Evolutionary conservation across 1,140 invertebrate species (phyloP).

Genomic region (Rhagoletis pomonella): DNA sequence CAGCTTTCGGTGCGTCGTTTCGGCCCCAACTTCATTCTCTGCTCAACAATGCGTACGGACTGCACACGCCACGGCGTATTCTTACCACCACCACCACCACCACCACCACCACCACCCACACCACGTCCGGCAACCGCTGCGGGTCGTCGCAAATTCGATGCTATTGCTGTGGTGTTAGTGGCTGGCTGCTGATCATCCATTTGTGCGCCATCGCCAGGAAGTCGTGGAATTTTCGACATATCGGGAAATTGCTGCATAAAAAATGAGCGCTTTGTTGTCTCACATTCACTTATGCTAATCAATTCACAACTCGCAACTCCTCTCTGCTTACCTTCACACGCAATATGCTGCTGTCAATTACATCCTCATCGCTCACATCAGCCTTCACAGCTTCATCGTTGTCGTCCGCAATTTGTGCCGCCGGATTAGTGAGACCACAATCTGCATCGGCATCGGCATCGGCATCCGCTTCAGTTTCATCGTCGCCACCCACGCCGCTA

Average conservation of each 20-base stretch:
- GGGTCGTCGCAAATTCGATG: conserved; percentile 55
- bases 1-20: conserved; percentile 71
- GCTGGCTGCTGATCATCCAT: conserved; percentile 65
- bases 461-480: conserved; percentile 52
- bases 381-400: not conserved
- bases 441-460: not conserved
- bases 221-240: conserved; percentile 74
- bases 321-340: conserved; percentile 16
- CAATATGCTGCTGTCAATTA: conserved; percentile 44
- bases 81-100: conserved; percentile 55
- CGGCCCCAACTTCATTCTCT: conserved; percentile 65
- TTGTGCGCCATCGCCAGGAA: conserved; percentile 75
- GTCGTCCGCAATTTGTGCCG: conserved; percentile 60
- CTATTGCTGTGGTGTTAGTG: too few relatives aligned
- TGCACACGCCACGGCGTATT: conserved; percentile 69
- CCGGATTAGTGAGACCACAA: conserved; percentile 66
- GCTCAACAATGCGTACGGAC: conserved; percentile 71
- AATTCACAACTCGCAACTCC: not conserved
- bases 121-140: conserved; percentile 57
- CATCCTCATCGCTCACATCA: conserved; percentile 19
- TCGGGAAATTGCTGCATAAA: not conserved
- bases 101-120: conserved; percentile 47
- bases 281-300: not conserved
- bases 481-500: conserved; percentile 10
- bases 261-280: not conserved